Base-by-base conservation (phyloP, 2,797 vertebrate species). In the Agapornis canus region DNA sequence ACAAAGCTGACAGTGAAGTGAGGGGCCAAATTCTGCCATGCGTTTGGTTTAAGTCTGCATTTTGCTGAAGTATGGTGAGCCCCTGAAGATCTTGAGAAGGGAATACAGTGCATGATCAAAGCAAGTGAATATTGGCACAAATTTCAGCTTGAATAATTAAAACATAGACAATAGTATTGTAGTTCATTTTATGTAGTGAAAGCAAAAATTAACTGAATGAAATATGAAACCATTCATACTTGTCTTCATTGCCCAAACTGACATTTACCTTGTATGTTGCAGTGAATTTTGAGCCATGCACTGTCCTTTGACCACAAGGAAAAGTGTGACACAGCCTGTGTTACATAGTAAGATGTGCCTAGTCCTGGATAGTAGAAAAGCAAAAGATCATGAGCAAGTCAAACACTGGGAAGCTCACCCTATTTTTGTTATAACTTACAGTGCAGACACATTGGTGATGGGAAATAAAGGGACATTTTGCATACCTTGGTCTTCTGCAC, bases 131-230 rank as follows among this genome's bases (percentile, higher is more conserved):
- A 9, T 71, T 66, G 4, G n/a, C 47, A 76, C 10, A 59, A 66
- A 42, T 47, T 85, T 89, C 16, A 51, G 5, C 25, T 52, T 49
- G 35, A 82, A 65, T 63, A 61, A 85, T 47, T 85, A 29, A 69
- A 68, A 56, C 13, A 45, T 1, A 54, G 29, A 10, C 0, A 0
- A 13, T 70, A 4, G 13, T 64, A 35, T 49, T 69, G 9, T 11
- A 17, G 3, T 80, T 11, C 4, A 9, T 68, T 48, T 69, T 51
- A n/a, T 49, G 2, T 59, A 51, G 10, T 39, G 5, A 85, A 85
- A 87, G 6, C 1, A 81, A 85, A 79, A 86, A 17, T 27, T 2
- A 81, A 66, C 25, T 23, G 35, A 82, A 59, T 47, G 15, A 61
- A 65, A 57, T 29, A 25, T 17, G 17, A 43, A 64, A 45, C 25